Percentiles rank a stretch among this genome's conserved stretches.
Conservation (phyloP, 1,140 invertebrate species). For the Nomia melanderi region DNA sequence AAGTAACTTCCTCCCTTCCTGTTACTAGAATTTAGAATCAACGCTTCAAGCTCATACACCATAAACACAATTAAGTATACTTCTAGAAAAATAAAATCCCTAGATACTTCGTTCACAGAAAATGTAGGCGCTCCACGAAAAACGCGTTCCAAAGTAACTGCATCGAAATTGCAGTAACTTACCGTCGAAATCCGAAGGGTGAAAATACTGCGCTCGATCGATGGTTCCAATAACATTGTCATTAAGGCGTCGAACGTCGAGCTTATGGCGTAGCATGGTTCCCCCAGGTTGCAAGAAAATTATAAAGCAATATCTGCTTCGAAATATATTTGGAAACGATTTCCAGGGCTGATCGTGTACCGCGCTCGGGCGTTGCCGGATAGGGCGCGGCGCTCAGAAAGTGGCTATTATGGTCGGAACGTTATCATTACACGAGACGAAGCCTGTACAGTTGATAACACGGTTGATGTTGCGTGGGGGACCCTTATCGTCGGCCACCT, state of each 20-base stretch:
- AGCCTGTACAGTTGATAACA: conserved; percentile 35
- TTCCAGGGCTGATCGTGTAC: not conserved
- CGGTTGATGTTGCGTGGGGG: not conserved
- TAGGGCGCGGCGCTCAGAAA: not conserved
- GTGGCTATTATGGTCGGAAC: conserved; percentile 16
- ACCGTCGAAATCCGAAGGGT: not conserved
- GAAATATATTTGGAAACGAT: conserved; percentile 30
- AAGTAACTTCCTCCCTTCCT: no score
- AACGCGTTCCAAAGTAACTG: no score
- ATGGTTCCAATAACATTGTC: conserved; percentile 19
- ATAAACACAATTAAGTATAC: no score
- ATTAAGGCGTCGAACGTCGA: not conserved
- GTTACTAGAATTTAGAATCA: no score
- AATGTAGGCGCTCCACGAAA: no score
- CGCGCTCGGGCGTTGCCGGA: not conserved
- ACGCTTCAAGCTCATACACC: no score
- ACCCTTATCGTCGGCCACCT: conserved; percentile 21
- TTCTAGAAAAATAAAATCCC: no score
- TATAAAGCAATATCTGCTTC: conserved; percentile 27
- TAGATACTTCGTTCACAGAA: no score
- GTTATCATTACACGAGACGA: conserved; percentile 39
- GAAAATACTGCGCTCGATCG: not conserved
- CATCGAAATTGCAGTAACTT: no score
- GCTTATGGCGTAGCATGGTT: not conserved
- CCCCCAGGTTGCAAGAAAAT: conserved; percentile 13